Conservation (phyloP, 2,888 invertebrate genomes). For the Dasysyrphus tricinctus region DNA sequence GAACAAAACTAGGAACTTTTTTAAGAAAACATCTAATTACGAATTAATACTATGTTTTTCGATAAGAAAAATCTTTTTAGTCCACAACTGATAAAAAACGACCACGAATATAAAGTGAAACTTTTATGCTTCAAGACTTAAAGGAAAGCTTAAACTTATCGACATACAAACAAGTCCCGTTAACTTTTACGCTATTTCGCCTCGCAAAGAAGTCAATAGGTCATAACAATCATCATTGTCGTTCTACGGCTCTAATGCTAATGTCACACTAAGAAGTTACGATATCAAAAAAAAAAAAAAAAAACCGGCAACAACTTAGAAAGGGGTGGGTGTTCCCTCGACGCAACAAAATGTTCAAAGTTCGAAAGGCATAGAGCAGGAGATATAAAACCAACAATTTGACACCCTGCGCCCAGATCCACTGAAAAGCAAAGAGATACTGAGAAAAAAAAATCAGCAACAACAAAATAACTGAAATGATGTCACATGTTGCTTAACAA, state of each 20-base stretch:
- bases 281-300: conserved; percentile 22
- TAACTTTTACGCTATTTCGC: not conserved
- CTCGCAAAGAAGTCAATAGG: conserved; percentile 62
- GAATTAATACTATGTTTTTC: no score
- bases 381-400: conserved; percentile 25
- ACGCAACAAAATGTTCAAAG: conserved; percentile 32
- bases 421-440: conserved; percentile 12
- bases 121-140: no score
- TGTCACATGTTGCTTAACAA: conserved; percentile 74
- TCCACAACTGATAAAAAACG: no score
- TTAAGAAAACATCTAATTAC: no score
- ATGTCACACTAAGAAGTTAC: conserved; percentile 63
- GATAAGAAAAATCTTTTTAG: no score
- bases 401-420: conserved; percentile 6
- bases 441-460: conserved; percentile 38
- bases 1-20: no score
- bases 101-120: no score
- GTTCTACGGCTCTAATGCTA: conserved; percentile 68
- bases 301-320: not conserved
- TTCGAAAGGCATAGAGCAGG: conserved; percentile 5
- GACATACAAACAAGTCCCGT: not conserved
- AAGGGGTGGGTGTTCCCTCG: conserved; percentile 26
- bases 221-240: conserved; percentile 70
- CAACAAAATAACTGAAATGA: conserved; percentile 63
- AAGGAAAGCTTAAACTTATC: not conserved